Conservation (phyloP, 2,888 invertebrate species). For the Micropterix aruncella region DNA sequence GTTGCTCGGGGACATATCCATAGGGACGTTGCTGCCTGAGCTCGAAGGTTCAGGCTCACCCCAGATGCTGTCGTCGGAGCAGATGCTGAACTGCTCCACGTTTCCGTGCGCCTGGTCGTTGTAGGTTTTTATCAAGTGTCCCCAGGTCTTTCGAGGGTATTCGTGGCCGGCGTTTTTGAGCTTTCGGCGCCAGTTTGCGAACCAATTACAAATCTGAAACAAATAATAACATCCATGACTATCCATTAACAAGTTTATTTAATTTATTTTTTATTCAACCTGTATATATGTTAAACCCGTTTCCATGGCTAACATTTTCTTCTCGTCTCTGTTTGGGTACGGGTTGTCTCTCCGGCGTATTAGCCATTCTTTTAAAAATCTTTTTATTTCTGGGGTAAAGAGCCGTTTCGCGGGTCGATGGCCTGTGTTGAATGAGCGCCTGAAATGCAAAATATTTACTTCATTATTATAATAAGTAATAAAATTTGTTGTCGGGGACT, state of each 20-base stretch:
- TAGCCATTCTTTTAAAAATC: constrained; percentile 64
- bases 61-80: constrained; percentile 69
- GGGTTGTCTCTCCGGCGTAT: constrained; percentile 63
- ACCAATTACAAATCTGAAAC: constrained; percentile 63
- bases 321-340: constrained; percentile 65
- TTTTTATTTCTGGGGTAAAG: constrained; percentile 68
- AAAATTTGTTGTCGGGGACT: not conserved
- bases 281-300: constrained; percentile 68
- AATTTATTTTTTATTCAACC: no score
- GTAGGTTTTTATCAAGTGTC: constrained; percentile 57
- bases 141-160: constrained; percentile 56
- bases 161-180: constrained; percentile 61
- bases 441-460: constrained; percentile 17
- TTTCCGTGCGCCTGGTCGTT: constrained; percentile 63
- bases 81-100: constrained; percentile 67
- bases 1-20: constrained; percentile 6
- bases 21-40: constrained; percentile 17
- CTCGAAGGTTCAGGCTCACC: constrained; percentile 42
- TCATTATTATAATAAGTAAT: not conserved
- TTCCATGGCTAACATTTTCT: constrained; percentile 55
- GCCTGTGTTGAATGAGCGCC: constrained; percentile 42
- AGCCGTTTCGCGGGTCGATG: constrained; percentile 55
- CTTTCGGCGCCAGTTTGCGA: constrained; percentile 71
- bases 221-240: not conserved
- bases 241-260: not conserved